Conservation (phyloP, 1,140 invertebrate genomes). For the Copidosoma floridanum region DNA sequence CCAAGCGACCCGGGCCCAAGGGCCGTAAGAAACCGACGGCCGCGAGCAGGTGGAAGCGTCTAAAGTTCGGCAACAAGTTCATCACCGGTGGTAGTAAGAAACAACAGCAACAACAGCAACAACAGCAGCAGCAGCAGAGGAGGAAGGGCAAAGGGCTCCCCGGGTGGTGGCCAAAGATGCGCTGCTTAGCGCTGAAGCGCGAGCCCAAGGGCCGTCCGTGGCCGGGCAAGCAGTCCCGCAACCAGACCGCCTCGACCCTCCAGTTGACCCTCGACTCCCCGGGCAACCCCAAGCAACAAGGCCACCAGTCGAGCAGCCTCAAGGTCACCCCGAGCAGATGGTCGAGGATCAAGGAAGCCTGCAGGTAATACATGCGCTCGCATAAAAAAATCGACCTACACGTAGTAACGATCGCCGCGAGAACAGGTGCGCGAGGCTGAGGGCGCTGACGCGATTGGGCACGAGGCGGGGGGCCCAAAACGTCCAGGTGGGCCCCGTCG, state of each 20-base stretch:
- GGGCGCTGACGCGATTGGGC: neutral
- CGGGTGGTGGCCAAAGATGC: slow-evolving; percentile 32
- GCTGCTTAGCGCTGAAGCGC: slow-evolving; percentile 46
- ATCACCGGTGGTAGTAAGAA: too few relatives aligned
- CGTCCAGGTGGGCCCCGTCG: too few relatives aligned
- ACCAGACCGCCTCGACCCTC: slow-evolving; percentile 19
- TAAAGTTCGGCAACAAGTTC: too few relatives aligned
- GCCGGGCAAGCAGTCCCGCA: slow-evolving; percentile 35
- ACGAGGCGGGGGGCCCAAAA: too few relatives aligned
- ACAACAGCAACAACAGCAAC: too few relatives aligned
- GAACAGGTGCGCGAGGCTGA: too few relatives aligned
- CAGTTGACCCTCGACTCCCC: slow-evolving; percentile 4
- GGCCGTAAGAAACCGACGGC: too few relatives aligned
- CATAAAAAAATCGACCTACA: too few relatives aligned
- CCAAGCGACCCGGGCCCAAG: too few relatives aligned
- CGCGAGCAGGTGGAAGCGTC: too few relatives aligned
- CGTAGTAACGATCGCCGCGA: neutral
- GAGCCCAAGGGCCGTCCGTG: slow-evolving; percentile 43
- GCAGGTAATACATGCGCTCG: too few relatives aligned
- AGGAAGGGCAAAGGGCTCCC: neutral
- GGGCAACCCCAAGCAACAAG: too few relatives aligned
- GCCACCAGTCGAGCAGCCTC: neutral
- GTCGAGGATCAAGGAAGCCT: slow-evolving; percentile 42
- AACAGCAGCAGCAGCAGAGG: neutral
- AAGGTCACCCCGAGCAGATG: slow-evolving; percentile 33